phyloP scores from a whole-genome alignment of 2,113 vertebrate species.

The Piprites chloris region DNA sequence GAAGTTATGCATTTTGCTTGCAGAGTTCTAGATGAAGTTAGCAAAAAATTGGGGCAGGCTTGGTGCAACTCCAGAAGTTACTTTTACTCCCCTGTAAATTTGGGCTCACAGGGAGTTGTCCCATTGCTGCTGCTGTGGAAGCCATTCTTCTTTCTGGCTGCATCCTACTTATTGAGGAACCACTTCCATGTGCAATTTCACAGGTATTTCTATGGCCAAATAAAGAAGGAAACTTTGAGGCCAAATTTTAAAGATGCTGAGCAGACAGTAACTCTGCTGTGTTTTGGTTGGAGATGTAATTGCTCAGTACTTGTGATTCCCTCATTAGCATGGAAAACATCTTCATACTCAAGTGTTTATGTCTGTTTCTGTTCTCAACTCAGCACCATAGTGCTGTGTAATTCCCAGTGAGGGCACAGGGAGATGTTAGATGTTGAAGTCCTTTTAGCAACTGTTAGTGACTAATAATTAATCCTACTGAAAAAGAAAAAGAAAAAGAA shows the following conservation, averaged over 20 bases:
- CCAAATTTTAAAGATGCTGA: not conserved
- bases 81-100: not conserved
- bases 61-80: not conserved
- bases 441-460: not conserved
- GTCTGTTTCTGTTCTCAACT: not conserved
- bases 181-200: not conserved
- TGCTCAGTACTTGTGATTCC: not conserved
- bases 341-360: not conserved
- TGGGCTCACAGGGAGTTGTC: not conserved
- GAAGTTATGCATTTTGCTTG: not conserved
- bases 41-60: not conserved
- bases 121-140: not conserved
- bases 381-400: not conserved
- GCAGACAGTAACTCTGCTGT: not conserved
- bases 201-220: not conserved
- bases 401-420: not conserved
- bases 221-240: not conserved
- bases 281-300: not conserved
- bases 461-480: not conserved
- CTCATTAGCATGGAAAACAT: not conserved
- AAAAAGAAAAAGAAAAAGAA: not conserved
- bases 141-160: not conserved
- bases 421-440: not conserved
- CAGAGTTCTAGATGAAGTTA: not conserved
- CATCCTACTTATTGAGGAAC: not conserved